These are phyloP conservation scores for Aythya baeri DNA, from an alignment of 2,113 vertebrate genomes.

Conservation along the genomic window DNA sequence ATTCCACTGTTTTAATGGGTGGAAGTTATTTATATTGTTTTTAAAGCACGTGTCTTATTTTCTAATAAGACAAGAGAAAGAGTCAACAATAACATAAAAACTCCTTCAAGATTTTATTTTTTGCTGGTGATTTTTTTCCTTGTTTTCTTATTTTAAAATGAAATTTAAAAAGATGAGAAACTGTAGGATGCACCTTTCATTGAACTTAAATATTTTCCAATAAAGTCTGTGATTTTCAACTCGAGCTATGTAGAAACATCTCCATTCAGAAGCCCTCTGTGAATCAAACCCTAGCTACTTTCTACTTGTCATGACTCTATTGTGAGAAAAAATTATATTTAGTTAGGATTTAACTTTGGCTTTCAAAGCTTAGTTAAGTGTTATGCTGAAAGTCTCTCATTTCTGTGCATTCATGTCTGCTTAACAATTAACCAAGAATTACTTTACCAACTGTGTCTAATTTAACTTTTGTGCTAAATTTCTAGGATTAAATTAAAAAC, in stretches of 20 bases:
- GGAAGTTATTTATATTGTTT: background rate
- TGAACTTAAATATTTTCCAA: background rate
- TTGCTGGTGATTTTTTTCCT: background rate
- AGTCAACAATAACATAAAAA: background rate
- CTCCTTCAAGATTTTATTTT: background rate
- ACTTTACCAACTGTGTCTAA: constrained; percentile 59
- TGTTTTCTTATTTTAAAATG: background rate
- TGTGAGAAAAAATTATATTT: background rate
- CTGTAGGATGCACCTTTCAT: background rate
- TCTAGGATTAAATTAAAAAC: constrained; percentile 66
- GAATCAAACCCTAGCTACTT: background rate
- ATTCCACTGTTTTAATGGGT: background rate
- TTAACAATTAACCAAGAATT: constrained; percentile 63
- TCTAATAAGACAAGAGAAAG: background rate
- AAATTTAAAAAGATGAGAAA: background rate
- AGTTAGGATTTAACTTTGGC: background rate
- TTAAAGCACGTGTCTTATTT: background rate
- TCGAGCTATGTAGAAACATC: background rate
- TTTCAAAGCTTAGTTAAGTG: background rate
- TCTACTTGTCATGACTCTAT: background rate
- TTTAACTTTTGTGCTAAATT: constrained; percentile 64
- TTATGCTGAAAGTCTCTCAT: background rate
- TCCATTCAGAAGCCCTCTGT: background rate
- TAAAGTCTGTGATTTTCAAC: background rate
- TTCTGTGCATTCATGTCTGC: background rate